phyloP scores from a whole-genome alignment of 1,140 invertebrate species.

The Episyrphus balteatus region DNA sequence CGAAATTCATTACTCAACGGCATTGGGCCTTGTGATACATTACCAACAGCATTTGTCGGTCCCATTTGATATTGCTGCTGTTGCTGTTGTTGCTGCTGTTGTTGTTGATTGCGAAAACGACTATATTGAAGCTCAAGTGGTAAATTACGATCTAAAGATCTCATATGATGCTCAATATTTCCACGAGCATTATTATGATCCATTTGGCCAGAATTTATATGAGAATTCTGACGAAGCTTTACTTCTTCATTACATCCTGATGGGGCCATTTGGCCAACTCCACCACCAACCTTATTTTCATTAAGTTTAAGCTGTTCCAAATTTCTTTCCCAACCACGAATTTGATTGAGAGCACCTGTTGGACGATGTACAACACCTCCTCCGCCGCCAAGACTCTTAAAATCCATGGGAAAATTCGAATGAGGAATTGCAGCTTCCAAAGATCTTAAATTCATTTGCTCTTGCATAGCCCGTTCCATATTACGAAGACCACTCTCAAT shows the following conservation, averaged over 20 bases:
- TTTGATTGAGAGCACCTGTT: too few relatives aligned
- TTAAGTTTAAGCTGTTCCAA: too few relatives aligned
- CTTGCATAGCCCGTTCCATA: constrained; percentile 37
- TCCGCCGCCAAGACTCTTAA: constrained; percentile 26
- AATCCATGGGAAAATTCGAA: constrained; percentile 32
- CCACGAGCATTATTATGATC: constrained; percentile 31
- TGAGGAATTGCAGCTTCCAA: constrained; percentile 25
- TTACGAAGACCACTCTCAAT: constrained; percentile 35
- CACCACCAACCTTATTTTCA: constrained; percentile 10
- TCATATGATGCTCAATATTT: constrained; percentile 35
- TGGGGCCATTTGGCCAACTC: constrained; percentile 12
- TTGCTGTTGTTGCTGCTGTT: not conserved
- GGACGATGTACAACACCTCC: not conserved
- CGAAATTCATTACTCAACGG: constrained; percentile 32
- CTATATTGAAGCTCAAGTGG: constrained; percentile 34
- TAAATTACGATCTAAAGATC: constrained; percentile 33
- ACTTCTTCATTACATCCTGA: constrained; percentile 26
- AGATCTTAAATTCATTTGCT: constrained; percentile 34
- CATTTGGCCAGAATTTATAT: constrained; percentile 15
- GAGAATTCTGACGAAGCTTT: constrained; percentile 17
- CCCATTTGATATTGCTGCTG: constrained; percentile 3
- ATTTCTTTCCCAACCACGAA: too few relatives aligned
- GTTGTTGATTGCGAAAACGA: constrained; percentile 23
- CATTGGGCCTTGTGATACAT: constrained; percentile 17
- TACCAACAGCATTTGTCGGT: constrained; percentile 3